phyloP scores from a whole-genome alignment of 2,888 invertebrate species.

The Marronus borbonicus region DNA sequence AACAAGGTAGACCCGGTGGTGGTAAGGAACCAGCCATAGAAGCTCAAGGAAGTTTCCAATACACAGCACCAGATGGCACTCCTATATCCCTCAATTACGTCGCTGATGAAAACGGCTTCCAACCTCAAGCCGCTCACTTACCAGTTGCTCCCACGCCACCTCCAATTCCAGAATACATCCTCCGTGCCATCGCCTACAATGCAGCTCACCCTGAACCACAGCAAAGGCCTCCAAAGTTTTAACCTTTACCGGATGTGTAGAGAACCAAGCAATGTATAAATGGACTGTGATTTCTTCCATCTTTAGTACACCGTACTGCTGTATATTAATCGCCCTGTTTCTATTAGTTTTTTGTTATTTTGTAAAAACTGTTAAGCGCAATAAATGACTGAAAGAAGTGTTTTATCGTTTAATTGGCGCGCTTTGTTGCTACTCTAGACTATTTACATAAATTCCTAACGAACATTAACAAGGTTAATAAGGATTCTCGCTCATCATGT shows the following conservation, averaged over 20 bases:
- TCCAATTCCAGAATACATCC: constrained; percentile 79
- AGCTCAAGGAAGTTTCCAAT: constrained; percentile 73
- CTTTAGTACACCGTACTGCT: not conserved
- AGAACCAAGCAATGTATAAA: constrained; percentile 12
- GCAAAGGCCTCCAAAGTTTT: constrained; percentile 38
- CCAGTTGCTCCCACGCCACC: constrained; percentile 72
- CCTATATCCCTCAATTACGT: constrained; percentile 74
- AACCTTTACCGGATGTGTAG: not conserved
- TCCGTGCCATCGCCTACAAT: constrained; percentile 79
- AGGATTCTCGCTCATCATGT: too few species aligned
- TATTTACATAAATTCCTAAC: too few species aligned
- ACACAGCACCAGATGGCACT: constrained; percentile 77
- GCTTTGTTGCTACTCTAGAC: too few species aligned
- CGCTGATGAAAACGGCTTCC: constrained; percentile 82
- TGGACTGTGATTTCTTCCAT: constrained; percentile 36
- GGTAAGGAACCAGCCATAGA: constrained; percentile 70
- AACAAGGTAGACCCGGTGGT: constrained; percentile 73
- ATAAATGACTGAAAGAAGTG: constrained; percentile 25
- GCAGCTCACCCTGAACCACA: constrained; percentile 73
- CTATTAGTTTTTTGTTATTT: constrained; percentile 31
- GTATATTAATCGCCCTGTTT: constrained; percentile 25
- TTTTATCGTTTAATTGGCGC: too few species aligned
- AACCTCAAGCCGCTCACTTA: constrained; percentile 71
- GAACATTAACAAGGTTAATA: too few species aligned
- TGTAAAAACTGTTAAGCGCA: constrained; percentile 27